phyloP scores from a whole-genome alignment of 2,888 invertebrate genomes.

The Seira ritae region DNA sequence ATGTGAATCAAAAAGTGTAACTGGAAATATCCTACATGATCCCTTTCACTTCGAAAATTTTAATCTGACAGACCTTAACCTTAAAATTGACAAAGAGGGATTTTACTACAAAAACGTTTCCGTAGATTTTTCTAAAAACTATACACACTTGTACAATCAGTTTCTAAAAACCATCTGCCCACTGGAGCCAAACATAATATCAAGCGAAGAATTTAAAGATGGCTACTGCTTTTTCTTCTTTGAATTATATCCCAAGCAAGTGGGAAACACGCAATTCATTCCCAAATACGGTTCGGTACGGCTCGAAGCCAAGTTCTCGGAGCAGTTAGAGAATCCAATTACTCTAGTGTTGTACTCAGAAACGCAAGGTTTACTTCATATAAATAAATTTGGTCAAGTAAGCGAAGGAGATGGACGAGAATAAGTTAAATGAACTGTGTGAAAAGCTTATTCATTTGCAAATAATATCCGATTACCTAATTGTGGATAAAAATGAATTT shows the following conservation, averaged over 20 bases:
- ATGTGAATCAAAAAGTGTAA: not conserved
- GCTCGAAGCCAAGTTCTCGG: not conserved
- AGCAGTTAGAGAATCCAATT: not conserved
- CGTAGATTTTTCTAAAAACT: not conserved
- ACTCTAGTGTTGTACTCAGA: not conserved
- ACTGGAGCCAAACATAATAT: not conserved
- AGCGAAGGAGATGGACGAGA: not conserved
- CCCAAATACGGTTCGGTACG: not conserved
- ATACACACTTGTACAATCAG: not conserved
- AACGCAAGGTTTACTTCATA: not conserved
- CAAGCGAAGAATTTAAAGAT: not conserved
- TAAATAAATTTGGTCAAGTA: not conserved
- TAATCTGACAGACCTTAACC: too few relatives aligned
- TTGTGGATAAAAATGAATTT: too few relatives aligned
- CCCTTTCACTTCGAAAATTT: not conserved
- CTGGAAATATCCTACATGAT: not conserved
- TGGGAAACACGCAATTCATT: not conserved
- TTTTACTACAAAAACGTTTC: too few relatives aligned
- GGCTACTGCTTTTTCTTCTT: not conserved
- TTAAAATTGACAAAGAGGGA: too few relatives aligned
- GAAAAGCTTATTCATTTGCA: not conserved
- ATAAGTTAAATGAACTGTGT: not conserved
- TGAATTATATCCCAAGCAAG: not conserved
- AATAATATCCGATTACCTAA: too few relatives aligned
- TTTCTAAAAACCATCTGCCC: not conserved